Conservation (phyloP, 2,113 vertebrate genomes). For the Gorsachius goisagi region DNA sequence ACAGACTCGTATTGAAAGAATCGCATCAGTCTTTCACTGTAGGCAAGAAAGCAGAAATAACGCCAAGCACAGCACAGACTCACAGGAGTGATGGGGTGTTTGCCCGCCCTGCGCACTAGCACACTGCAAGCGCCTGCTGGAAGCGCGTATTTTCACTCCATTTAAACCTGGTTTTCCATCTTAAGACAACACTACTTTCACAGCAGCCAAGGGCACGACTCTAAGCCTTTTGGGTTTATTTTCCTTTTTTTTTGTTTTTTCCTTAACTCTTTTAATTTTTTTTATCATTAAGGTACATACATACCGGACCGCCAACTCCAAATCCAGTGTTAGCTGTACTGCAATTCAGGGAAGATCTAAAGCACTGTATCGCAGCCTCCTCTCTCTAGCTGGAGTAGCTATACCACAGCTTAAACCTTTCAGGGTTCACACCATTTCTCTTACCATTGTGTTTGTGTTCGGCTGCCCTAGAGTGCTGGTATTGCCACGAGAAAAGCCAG, state of each 20-base stretch:
- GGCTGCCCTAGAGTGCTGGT: slow-evolving; percentile 87
- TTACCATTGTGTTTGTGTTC: slow-evolving; percentile 91
- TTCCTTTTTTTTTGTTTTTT: too few species aligned
- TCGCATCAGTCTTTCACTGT: accelerated
- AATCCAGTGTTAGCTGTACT: slow-evolving; percentile 68
- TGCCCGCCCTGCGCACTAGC: background rate
- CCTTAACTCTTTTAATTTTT: background rate
- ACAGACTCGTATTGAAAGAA: accelerated
- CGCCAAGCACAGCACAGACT: background rate
- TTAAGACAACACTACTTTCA: accelerated
- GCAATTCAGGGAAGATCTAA: accelerated
- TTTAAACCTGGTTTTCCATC: too few species aligned
- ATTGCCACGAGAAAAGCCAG: slow-evolving; percentile 88
- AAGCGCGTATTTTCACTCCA: background rate
- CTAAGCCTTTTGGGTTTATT: background rate
- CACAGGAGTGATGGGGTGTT: accelerated
- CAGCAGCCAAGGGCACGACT: background rate
- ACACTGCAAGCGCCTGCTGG: background rate
- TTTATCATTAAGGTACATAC: background rate
- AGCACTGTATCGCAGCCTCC: accelerated
- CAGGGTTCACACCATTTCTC: background rate
- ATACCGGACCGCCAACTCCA: slow-evolving; percentile 87
- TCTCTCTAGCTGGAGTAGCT: background rate
- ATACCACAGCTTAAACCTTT: accelerated
- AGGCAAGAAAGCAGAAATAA: background rate